Evolutionary conservation across 2,888 invertebrate species (phyloP).

Genomic region (Cephalotes varians): DNA sequence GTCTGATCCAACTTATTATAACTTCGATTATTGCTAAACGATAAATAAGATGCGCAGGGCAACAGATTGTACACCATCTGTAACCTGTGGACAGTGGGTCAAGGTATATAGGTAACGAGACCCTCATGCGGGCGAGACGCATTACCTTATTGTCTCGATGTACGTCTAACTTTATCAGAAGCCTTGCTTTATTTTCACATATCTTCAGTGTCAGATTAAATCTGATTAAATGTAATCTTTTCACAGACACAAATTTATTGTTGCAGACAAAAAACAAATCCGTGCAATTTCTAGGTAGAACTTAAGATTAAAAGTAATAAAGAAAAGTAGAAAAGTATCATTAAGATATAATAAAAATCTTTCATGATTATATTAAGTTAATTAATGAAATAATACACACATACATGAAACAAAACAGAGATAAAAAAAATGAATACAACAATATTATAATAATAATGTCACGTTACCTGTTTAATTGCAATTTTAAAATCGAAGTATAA

Average conservation of each 20-base stretch:
- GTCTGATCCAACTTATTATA: constrained; percentile 65
- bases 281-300: not conserved
- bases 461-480: not conserved
- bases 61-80: constrained; percentile 75
- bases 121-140: constrained; percentile 84
- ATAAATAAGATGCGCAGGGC: constrained; percentile 73
- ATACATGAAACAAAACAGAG: too few relatives aligned
- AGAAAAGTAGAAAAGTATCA: not conserved
- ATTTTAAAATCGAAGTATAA: not conserved
- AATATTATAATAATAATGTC: not conserved
- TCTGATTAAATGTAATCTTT: constrained; percentile 61
- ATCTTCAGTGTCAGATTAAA: constrained; percentile 75
- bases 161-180: constrained; percentile 78
- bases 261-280: not conserved
- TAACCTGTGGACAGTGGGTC: constrained; percentile 82
- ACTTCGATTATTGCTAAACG: constrained; percentile 63
- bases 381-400: not conserved
- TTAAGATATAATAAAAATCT: not conserved
- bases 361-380: not conserved
- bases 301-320: not conserved
- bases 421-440: not conserved
- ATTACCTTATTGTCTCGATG: constrained; percentile 77
- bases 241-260: constrained; percentile 53
- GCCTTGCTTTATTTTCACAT: constrained; percentile 79
- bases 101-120: constrained; percentile 84